phyloP scores from a whole-genome alignment of 2,113 vertebrate species.

The Thalassoma bifasciatum region DNA sequence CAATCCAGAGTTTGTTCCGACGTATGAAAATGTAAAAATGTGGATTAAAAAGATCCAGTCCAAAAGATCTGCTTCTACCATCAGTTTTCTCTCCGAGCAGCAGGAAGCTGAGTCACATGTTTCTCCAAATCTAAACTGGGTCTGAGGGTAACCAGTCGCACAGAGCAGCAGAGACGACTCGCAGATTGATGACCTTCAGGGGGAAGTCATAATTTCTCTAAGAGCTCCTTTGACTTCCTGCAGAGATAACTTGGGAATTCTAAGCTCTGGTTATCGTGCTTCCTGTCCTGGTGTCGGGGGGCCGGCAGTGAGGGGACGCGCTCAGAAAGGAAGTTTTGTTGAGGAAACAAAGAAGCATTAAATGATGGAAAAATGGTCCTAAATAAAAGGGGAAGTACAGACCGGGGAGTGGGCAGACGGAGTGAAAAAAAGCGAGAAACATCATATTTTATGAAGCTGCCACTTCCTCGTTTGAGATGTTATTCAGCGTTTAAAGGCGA shows the following conservation, averaged over 20 bases:
- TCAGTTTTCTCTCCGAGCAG: background rate
- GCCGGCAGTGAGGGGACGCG: conserved; percentile 2
- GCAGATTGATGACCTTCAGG: background rate
- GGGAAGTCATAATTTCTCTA: conserved; percentile 38
- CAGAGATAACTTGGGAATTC: conserved; percentile 37
- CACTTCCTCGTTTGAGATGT: no score
- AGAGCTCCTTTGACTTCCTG: conserved; percentile 34
- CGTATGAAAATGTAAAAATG: no score
- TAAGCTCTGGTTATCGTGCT: conserved; percentile 23
- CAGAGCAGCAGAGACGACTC: background rate
- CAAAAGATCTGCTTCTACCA: background rate
- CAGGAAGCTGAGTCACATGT: conserved; percentile 17
- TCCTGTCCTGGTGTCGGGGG: conserved; percentile 23
- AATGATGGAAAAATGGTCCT: background rate
- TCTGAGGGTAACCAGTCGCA: background rate
- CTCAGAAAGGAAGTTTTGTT: background rate
- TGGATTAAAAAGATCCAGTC: no score
- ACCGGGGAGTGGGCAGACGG: background rate
- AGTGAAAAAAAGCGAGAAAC: no score
- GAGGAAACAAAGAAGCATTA: conserved; percentile 9
- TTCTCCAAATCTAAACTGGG: background rate
- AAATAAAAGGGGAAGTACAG: background rate
- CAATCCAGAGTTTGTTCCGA: no score
- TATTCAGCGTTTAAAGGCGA: no score
- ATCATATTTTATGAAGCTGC: no score